Base-by-base conservation (phyloP, 2,888 invertebrate species). In the Mesorhabditis belari region DNA sequence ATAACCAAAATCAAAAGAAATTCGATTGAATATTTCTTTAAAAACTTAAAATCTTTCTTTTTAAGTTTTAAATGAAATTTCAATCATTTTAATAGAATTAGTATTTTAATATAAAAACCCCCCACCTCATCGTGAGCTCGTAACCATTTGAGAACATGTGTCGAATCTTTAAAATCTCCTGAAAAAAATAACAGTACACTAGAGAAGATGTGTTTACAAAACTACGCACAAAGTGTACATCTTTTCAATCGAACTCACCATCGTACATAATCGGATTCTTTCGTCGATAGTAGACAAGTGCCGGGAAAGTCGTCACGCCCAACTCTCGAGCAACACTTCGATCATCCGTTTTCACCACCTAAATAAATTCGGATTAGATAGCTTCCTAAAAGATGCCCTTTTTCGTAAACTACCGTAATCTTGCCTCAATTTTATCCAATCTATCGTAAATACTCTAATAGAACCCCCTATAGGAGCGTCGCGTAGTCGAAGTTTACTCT, bases 251-350 rank as follows among this genome's bases (percentile, higher is more conserved):
- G 44, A 4, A 61, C 70, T 84, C 81, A 89, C 90, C 93, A 85
- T 93, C 92, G 85, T 92, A 94, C 82, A 92, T 89, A 83, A 92
- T 92, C 82, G 93, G 92, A 85, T 92, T 90, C 84, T 90, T 91
- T 84, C 93, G 90, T 85, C 93, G 88, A 86, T 92, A 94, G 84
- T 93, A 94, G 80, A 92, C 92, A 85, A 94, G 89, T 77, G 93
- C 90, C 80, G 94, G 94, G 84, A 93, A 93, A 84, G 87, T 91
- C 83, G 89, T 90, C 85, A 94, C 91, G 83, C 93, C 93, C 87
- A 92, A 90, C 82, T 92, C 91, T 83, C 92, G 92, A 74, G 94
- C 93, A 82, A 92, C 80, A 4, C 75, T 62, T 25, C 78, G 61
- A 62, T 80, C 80, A 58, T 80, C 79, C 4, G 79, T 77, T 63